Percentiles rank a stretch among this genome's conserved stretches.
phyloP scores from a whole-genome alignment of 2,888 invertebrate species.

The Dryobota labecula region DNA sequence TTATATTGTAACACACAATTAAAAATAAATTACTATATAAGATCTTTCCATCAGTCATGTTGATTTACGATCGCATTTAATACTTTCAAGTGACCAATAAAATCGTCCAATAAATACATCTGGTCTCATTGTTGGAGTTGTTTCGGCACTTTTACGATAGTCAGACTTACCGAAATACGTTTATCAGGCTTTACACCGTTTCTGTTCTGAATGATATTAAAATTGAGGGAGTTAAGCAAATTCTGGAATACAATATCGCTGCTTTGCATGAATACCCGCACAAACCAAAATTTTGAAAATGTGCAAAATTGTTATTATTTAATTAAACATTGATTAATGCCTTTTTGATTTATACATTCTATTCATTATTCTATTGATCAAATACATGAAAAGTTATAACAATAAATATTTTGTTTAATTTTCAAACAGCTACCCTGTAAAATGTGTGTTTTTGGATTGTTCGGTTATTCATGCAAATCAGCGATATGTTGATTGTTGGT shows the following conservation, averaged over 20 bases:
- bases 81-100: constrained; percentile 79
- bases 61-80: constrained; percentile 81
- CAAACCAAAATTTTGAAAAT: no score
- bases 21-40: constrained; percentile 57
- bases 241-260: not conserved
- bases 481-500: not conserved
- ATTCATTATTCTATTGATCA: no score
- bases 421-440: no score
- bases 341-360: no score
- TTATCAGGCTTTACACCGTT: constrained; percentile 6
- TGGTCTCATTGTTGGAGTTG: constrained; percentile 77
- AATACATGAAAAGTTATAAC: no score
- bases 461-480: no score
- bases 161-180: constrained; percentile 57
- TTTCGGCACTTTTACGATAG: constrained; percentile 79
- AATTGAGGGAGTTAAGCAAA: not conserved
- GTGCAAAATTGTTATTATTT: no score
- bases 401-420: no score
- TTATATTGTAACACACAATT: constrained; percentile 49
- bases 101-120: constrained; percentile 79
- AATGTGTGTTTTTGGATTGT: no score
- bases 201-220: constrained; percentile 12
- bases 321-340: no score
- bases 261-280: no score
- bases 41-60: constrained; percentile 74